Base-by-base conservation (phyloP, 2,797 vertebrate species). In the Artibeus lituratus region DNA sequence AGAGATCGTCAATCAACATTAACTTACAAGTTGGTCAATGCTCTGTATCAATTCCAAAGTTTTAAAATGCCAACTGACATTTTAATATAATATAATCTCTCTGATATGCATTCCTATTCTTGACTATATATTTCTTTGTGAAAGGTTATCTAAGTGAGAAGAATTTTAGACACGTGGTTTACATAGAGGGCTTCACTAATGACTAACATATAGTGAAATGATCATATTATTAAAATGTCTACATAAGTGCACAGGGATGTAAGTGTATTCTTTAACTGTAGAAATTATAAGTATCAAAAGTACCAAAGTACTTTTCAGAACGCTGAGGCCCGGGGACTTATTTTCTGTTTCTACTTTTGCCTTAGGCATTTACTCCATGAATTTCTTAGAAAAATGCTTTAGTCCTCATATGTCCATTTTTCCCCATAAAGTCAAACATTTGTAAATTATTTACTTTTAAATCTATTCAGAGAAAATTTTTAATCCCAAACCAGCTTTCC, bases 361-460 rank as follows among this genome's bases (percentile, higher is more conserved):
- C 55, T 67, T 62, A 42, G 10, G 55, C 12, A 67, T 37, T 73
- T 5, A 72, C 14, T 94, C n/a, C 19, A 51, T 10, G 15, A 84
- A 21, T 24, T 26, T 77, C 32, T 77, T 67, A 88, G 37, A 24
- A 93, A 95, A 55, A 82, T 39, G 15, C 4, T 42, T 81, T 51
- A 15, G 15, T 55, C 24, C 35, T 76, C 51, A 14, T 39, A 62
- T 29, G 32, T 87, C 29, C 11, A 26, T 80, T 82, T 95, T 57
- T 29, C 4, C 9, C 42, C 21, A 7, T 32, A 42, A 47, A 83
- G 21, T 53, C 11, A 55, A 15, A 94, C 22, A 69, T 29, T 84
- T 96, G 1, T 65, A 93, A 94, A 81, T 73, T 83, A 26, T 85
- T 95, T 90, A 76, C 42, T 87, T 78, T 69, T 82, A 82, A 35